Percentiles rank a stretch among this genome's conserved stretches.
Evolutionary conservation across 2,113 vertebrate species (phyloP).

Genomic region (Grantiella picta): DNA sequence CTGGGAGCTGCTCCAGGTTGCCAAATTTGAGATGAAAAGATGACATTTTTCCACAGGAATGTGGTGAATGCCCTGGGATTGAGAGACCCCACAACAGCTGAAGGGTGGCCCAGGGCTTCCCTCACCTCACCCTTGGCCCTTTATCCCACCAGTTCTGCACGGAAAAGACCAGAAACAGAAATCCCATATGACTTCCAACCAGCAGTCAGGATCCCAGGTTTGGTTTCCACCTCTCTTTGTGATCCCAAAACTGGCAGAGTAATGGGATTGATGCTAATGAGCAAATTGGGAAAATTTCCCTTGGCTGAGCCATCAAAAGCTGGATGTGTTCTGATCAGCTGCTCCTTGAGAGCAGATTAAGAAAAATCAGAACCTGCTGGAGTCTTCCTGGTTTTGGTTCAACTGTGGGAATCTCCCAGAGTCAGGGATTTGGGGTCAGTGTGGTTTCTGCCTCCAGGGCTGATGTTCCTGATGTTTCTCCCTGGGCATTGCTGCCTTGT

Average conservation of each 20-base stretch:
- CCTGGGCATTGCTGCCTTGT: background rate
- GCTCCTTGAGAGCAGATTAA: background rate
- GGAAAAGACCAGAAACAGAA: background rate
- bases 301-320: background rate
- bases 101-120: background rate
- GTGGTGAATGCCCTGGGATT: fast-evolving
- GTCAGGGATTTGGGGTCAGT: background rate
- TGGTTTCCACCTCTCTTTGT: fast-evolving
- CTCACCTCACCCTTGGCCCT: background rate
- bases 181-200: background rate
- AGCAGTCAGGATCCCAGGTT: background rate
- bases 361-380: background rate
- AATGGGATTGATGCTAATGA: background rate
- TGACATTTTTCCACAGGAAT: fast-evolving
- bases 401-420: fast-evolving
- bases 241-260: background rate
- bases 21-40: background rate
- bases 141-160: background rate
- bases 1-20: background rate
- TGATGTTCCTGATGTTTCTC: background rate
- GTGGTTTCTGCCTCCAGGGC: background rate
- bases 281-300: background rate
- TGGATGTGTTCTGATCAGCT: background rate
- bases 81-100: fast-evolving
- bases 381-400: background rate